phyloP scores from a whole-genome alignment of 2,888 invertebrate species.

The Pegoplata infirma region DNA sequence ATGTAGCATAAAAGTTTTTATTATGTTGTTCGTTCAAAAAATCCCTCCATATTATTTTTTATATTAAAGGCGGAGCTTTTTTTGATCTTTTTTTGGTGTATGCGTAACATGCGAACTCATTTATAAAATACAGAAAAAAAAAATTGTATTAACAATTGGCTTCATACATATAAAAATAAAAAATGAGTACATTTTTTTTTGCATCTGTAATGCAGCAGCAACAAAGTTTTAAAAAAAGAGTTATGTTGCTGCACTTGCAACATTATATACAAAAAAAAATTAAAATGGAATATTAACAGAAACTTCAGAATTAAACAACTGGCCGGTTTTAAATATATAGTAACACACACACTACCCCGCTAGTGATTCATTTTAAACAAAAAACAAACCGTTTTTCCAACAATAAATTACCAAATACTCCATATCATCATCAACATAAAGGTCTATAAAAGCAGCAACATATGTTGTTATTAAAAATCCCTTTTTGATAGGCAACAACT shows the following conservation, averaged over 20 bases:
- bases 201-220: conserved; percentile 26
- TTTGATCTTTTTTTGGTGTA: conserved; percentile 73
- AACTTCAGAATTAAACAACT: conserved; percentile 19
- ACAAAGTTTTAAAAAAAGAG: not conserved
- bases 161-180: conserved; percentile 67
- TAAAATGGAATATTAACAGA: conserved; percentile 47
- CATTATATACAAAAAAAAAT: conserved; percentile 11
- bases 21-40: too few relatives aligned
- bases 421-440: not conserved
- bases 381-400: not conserved
- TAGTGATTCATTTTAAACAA: not conserved
- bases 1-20: conserved; percentile 2
- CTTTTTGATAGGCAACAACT: not conserved
- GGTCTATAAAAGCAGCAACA: not conserved
- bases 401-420: not conserved
- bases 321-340: too few relatives aligned
- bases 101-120: conserved; percentile 55
- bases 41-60: conserved; percentile 47
- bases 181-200: conserved; percentile 46
- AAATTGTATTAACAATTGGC: conserved; percentile 54
- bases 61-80: conserved; percentile 76
- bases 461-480: not conserved
- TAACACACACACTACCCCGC: too few relatives aligned
- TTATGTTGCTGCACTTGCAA: not conserved
- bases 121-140: conserved; percentile 46